phyloP scores from a whole-genome alignment of 2,113 vertebrate genomes.

The Colossoma macropomum region DNA sequence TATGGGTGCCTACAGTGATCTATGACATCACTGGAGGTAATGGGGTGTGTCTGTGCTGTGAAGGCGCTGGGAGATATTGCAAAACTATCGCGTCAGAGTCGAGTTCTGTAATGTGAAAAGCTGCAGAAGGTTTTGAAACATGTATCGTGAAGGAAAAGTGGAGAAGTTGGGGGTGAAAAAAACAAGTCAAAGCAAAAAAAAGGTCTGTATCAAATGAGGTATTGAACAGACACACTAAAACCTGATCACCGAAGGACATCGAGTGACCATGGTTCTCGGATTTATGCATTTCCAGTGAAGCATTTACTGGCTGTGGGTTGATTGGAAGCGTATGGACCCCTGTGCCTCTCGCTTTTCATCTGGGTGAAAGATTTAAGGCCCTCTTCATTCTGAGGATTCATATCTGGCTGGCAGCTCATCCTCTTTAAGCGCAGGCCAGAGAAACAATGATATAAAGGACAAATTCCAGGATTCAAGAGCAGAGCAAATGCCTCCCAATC shows the following conservation, averaged over 20 bases:
- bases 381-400: background rate
- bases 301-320: background rate
- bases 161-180: background rate
- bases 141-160: background rate
- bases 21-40: conserved; percentile 47
- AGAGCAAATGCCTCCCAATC: background rate
- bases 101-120: background rate
- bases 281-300: background rate
- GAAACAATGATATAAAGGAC: conserved; percentile 12
- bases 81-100: background rate
- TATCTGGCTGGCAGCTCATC: conserved; percentile 1
- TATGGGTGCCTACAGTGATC: conserved; percentile 33
- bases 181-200: background rate
- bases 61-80: conserved; percentile 18
- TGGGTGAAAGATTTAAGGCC: background rate
- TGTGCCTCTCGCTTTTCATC: background rate
- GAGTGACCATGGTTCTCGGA: background rate
- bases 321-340: background rate
- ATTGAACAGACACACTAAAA: background rate
- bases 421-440: conserved; percentile 6
- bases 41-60: conserved; percentile 25
- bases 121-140: background rate
- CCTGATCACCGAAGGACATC: background rate
- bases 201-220: background rate
- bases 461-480: conserved; percentile 22